Conservation (phyloP, 1,140 invertebrate species). For the Drosophila oshimai region DNA sequence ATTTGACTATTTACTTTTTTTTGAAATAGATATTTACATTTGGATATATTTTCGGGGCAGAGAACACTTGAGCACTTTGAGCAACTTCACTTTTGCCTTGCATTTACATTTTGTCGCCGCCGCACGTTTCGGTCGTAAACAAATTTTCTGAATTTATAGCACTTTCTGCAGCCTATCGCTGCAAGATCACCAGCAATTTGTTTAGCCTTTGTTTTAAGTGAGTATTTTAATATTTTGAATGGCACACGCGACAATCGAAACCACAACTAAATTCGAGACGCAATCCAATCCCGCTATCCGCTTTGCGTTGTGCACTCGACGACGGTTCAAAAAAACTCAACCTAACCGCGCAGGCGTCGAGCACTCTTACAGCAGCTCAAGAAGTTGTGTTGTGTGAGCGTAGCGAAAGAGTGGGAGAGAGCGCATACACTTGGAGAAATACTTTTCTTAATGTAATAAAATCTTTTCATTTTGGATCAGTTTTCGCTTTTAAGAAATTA, state of each 20-base stretch:
- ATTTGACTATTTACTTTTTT: slow-evolving; percentile 22
- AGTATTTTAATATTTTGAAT: slow-evolving; percentile 17
- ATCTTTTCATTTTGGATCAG: not conserved
- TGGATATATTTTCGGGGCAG: slow-evolving; percentile 18
- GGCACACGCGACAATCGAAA: slow-evolving; percentile 54
- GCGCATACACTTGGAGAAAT: not conserved
- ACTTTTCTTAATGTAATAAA: not conserved
- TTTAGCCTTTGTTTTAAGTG: slow-evolving; percentile 10
- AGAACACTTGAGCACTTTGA: slow-evolving; percentile 29
- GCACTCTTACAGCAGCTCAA: slow-evolving; percentile 20
- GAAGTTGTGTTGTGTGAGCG: too few relatives aligned
- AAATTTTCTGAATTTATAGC: slow-evolving; percentile 65
- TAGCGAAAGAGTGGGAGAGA: slow-evolving; percentile 1
- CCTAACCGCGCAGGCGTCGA: slow-evolving; percentile 17
- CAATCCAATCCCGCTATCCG: slow-evolving; percentile 39
- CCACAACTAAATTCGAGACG: slow-evolving; percentile 36
- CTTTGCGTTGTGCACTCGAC: slow-evolving; percentile 66
- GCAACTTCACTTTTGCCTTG: slow-evolving; percentile 50
- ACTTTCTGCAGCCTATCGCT: slow-evolving; percentile 47
- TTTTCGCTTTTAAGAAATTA: not conserved
- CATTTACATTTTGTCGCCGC: slow-evolving; percentile 74
- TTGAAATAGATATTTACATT: slow-evolving; percentile 51
- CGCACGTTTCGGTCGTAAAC: slow-evolving; percentile 68
- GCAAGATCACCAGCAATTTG: slow-evolving; percentile 27
- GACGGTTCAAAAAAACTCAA: slow-evolving; percentile 70